These are phyloP conservation scores for Mohoua ochrocephala DNA, from an alignment of 2,113 vertebrate genomes.

Conservation along the genomic window DNA sequence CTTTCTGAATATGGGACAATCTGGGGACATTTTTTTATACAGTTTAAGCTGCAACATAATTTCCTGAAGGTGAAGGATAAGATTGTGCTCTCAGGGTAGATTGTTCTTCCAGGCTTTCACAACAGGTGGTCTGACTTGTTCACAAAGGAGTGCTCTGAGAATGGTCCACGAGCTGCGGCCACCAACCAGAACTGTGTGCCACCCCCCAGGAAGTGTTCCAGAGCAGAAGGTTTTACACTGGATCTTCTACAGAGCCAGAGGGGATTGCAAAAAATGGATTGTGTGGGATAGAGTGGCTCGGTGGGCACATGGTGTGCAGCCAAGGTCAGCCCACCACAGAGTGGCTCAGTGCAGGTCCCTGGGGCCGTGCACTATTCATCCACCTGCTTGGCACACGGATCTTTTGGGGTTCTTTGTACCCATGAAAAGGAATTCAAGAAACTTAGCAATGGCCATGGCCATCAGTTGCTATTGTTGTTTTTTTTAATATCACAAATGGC, in stretches of 20 bases:
- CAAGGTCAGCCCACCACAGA: neutral
- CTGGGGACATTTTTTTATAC: neutral
- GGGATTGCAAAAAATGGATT: neutral
- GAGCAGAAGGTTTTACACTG: neutral
- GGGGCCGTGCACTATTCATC: neutral
- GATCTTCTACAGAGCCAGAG: neutral
- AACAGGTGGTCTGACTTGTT: neutral
- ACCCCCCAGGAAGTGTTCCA: neutral
- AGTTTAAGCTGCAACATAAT: neutral
- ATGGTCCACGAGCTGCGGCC: neutral
- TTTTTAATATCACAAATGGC: neutral
- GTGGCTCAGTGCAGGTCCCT: fast-evolving
- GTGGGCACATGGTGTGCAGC: neutral
- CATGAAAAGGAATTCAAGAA: neutral
- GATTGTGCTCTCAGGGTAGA: neutral
- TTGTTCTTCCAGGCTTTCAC: neutral
- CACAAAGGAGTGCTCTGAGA: neutral
- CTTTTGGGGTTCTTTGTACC: neutral
- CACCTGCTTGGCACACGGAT: neutral
- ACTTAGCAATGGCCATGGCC: neutral
- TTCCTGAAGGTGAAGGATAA: neutral
- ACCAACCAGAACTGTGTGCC: neutral
- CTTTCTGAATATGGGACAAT: neutral
- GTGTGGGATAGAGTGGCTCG: neutral
- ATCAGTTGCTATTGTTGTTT: neutral